These are phyloP conservation scores for Notothenia coriiceps DNA, from an alignment of 2,113 vertebrate genomes.

Conservation along the genomic window DNA sequence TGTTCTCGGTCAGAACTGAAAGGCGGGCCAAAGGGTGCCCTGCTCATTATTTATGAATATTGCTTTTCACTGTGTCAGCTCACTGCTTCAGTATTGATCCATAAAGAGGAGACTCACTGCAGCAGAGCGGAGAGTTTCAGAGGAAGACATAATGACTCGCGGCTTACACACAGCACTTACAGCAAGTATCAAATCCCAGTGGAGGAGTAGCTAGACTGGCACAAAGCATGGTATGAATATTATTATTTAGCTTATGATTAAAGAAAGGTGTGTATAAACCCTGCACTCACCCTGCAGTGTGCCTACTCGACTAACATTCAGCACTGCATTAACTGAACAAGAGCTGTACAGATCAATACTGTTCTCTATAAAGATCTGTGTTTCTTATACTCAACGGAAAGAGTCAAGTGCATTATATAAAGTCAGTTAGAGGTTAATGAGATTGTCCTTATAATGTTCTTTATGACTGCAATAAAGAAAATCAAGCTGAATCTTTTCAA, in stretches of 20 bases:
- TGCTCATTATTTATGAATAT: conserved; percentile 92
- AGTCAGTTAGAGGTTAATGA: neutral
- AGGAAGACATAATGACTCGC: conserved; percentile 38
- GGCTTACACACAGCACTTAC: conserved; percentile 15
- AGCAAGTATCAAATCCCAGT: conserved; percentile 16
- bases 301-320: neutral
- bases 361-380: neutral
- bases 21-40: conserved; percentile 66
- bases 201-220: neutral
- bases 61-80: conserved; percentile 87
- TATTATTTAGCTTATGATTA: neutral
- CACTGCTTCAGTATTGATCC: conserved; percentile 88
- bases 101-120: conserved; percentile 63
- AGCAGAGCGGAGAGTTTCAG: conserved; percentile 49
- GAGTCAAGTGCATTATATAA: neutral
- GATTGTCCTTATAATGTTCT: neutral
- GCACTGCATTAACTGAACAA: conserved; percentile 12
- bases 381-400: neutral
- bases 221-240: neutral
- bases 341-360: conserved; percentile 20
- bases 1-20: conserved; percentile 54
- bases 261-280: neutral
- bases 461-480: neutral
- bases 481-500: neutral
- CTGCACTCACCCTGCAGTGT: neutral